phyloP scores from a whole-genome alignment of 2,888 invertebrate genomes.

The Oscheius onirici region DNA sequence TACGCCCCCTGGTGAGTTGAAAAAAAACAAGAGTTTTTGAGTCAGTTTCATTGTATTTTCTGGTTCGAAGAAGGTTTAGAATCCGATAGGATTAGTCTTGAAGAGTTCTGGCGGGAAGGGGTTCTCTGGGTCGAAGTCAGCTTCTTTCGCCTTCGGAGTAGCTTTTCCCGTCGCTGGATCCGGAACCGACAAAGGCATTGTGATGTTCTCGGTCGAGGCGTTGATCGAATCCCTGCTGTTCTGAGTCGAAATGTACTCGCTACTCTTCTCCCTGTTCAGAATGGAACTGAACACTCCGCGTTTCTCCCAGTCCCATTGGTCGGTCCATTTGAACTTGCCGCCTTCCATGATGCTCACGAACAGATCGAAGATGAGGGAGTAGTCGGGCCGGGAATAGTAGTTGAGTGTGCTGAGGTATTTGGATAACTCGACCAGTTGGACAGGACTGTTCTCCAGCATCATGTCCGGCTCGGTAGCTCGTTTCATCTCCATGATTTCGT shows the following conservation, averaged over 20 bases:
- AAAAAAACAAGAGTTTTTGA: no score
- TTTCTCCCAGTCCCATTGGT: conserved; percentile 47
- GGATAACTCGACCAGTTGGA: conserved; percentile 52
- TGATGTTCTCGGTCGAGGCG: background rate
- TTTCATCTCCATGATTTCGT: conserved; percentile 53
- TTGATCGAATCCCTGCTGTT: background rate
- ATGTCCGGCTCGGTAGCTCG: conserved; percentile 45
- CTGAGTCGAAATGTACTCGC: background rate
- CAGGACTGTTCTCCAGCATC: conserved; percentile 54
- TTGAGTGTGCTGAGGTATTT: conserved; percentile 44
- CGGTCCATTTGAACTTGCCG: conserved; percentile 49
- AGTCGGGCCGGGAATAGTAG: conserved; percentile 58
- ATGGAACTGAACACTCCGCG: background rate
- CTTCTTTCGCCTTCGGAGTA: background rate
- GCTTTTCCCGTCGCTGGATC: conserved; percentile 11
- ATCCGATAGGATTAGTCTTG: conserved; percentile 26
- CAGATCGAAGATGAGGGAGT: conserved; percentile 42
- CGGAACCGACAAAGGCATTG: conserved; percentile 7
- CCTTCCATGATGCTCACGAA: conserved; percentile 47
- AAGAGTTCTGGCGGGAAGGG: conserved; percentile 31
- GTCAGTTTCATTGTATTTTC: no score
- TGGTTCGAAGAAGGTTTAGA: conserved; percentile 11
- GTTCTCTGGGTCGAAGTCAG: conserved; percentile 9
- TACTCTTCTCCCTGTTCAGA: background rate
- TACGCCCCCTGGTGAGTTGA: conserved; percentile 76